Percentiles rank a stretch among this genome's conserved stretches.
Evolutionary conservation across 2,888 invertebrate species (phyloP).

Genomic region (Xylota sylvarum): DNA sequence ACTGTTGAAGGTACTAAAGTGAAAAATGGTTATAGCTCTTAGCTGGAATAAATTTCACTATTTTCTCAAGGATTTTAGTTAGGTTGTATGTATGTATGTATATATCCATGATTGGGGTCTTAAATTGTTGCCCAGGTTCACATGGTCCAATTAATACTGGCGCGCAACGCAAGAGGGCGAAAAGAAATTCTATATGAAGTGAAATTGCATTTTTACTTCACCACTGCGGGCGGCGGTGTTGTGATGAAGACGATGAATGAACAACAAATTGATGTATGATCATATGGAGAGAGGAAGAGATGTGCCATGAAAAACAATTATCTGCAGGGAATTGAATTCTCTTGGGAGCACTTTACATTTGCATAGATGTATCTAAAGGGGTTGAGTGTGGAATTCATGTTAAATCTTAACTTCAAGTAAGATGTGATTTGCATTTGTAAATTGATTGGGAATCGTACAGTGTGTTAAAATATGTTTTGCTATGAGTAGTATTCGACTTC

Average conservation of each 20-base stretch:
- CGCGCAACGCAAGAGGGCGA: slow-evolving; percentile 31
- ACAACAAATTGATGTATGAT: slow-evolving; percentile 66
- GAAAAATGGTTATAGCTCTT: slow-evolving; percentile 73
- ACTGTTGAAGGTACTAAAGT: slow-evolving; percentile 59
- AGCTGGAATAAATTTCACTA: slow-evolving; percentile 72
- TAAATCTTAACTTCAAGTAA: background rate
- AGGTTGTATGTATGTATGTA: slow-evolving; percentile 13
- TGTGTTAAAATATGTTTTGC: too few relatives aligned
- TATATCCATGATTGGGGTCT: slow-evolving; percentile 50
- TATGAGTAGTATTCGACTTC: too few relatives aligned
- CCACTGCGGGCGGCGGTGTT: background rate
- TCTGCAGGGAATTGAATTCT: slow-evolving; percentile 47
- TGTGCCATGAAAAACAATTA: slow-evolving; percentile 51
- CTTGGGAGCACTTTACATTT: slow-evolving; percentile 38
- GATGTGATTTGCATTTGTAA: slow-evolving; percentile 1
- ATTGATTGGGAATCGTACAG: background rate
- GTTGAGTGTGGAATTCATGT: slow-evolving; percentile 2
- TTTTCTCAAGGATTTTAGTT: slow-evolving; percentile 70
- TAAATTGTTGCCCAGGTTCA: slow-evolving; percentile 62
- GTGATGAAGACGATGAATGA: slow-evolving; percentile 60
- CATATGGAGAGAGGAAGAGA: slow-evolving; percentile 34
- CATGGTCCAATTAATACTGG: slow-evolving; percentile 72
- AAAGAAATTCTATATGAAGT: slow-evolving; percentile 60
- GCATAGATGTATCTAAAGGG: slow-evolving; percentile 31
- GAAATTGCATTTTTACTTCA: slow-evolving; percentile 42